Evolutionary conservation across 2,797 vertebrate genomes (phyloP).

Genomic region (Aulostomus chinensis): DNA sequence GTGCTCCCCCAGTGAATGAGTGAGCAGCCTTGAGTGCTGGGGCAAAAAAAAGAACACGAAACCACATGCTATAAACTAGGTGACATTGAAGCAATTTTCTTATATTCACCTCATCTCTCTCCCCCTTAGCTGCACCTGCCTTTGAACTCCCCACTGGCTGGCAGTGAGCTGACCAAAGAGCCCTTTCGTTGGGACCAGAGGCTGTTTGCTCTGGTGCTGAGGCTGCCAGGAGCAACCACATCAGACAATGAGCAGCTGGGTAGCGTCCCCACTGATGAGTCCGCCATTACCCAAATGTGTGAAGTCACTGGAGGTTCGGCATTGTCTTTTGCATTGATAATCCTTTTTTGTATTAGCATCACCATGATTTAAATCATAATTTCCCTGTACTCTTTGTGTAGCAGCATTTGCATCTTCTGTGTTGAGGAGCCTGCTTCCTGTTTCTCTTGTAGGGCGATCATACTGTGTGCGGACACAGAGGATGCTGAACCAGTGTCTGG

Average conservation of each 20-base stretch:
- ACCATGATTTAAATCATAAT: background rate
- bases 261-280: constrained; percentile 95
- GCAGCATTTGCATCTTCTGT: background rate
- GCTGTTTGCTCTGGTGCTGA: constrained; percentile 94
- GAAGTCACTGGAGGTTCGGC: constrained; percentile 96
- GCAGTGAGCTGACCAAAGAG: constrained; percentile 98
- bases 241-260: constrained; percentile 95
- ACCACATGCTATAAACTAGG: no score
- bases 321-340: constrained; percentile 2
- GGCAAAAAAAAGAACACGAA: no score
- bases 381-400: background rate
- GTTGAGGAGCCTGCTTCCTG: background rate
- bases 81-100: no score
- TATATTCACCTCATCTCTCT: no score
- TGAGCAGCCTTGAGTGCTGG: no score
- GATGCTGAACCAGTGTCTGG: constrained; percentile 96
- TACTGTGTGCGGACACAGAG: constrained; percentile 95
- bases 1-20: no score
- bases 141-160: constrained; percentile 93
- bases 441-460: constrained; percentile 83
- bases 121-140: constrained; percentile 91
- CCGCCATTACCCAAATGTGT: constrained; percentile 98
- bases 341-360: background rate
- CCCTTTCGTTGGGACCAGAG: constrained; percentile 99
- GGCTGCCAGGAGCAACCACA: constrained; percentile 89